phyloP scores from a whole-genome alignment of 2,797 vertebrate species.

The Valencia hispanica region DNA sequence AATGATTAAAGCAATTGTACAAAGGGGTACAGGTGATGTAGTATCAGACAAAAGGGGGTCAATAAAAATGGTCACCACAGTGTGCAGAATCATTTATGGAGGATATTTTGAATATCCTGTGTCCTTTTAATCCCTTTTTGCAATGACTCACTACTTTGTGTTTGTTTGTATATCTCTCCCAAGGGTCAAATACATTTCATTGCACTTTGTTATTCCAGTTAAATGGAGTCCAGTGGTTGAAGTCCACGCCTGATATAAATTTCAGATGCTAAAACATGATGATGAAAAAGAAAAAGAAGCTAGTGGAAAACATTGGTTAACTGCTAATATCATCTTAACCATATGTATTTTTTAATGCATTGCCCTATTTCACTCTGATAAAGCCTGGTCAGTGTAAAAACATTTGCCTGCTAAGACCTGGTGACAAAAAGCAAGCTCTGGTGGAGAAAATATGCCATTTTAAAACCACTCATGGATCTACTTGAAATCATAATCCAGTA shows the following conservation, averaged over 20 bases:
- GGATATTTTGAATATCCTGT: background rate
- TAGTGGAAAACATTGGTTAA: background rate
- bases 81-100: background rate
- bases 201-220: background rate
- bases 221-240: background rate
- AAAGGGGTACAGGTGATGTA: too few relatives aligned
- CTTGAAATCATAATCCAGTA: slow-evolving; percentile 9
- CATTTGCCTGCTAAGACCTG: background rate
- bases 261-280: background rate
- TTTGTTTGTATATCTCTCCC: background rate
- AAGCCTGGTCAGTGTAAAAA: background rate
- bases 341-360: background rate
- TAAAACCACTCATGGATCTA: background rate
- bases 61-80: background rate
- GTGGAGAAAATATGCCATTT: slow-evolving; percentile 28
- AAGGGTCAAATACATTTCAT: background rate
- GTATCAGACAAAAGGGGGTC: background rate
- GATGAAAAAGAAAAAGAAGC: background rate
- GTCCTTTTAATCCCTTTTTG: background rate
- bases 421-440: slow-evolving; percentile 35
- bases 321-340: background rate
- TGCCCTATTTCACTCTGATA: background rate
- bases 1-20: too few relatives aligned
- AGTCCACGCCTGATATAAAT: background rate
- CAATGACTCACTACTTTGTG: background rate